Evolutionary conservation across 53 echinoderm and acorn worm species (phyloP).

Genomic region (Glandiceps talaboti): DNA sequence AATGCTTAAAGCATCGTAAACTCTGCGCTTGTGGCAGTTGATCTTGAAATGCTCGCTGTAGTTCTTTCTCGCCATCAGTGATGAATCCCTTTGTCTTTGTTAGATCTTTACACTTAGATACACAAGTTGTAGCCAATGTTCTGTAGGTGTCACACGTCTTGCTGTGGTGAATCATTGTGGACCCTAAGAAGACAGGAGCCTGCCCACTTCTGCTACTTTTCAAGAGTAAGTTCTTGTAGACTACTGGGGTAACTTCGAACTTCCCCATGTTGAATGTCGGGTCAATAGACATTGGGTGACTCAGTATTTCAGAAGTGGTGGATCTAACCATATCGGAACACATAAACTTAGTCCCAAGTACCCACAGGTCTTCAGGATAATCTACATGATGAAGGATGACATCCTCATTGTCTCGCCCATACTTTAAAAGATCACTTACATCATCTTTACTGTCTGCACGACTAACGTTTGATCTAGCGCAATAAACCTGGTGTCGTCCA

Average conservation of each 20-base stretch:
- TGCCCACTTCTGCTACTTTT: not conserved
- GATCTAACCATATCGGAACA: slow-evolving; percentile 2
- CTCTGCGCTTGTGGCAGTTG: too few relatives aligned
- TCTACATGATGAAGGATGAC: not conserved
- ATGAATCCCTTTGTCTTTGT: not conserved
- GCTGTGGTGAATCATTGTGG: not conserved
- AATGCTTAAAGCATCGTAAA: too few relatives aligned
- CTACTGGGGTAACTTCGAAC: slow-evolving; percentile 12
- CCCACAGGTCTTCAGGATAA: slow-evolving; percentile 4
- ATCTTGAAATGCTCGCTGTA: too few relatives aligned
- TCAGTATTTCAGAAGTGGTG: slow-evolving; percentile 6
- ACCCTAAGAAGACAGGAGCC: not conserved
- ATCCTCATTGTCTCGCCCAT: not conserved
- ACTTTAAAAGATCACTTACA: not conserved
- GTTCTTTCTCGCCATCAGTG: too few relatives aligned
- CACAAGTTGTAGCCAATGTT: slow-evolving; percentile 2
- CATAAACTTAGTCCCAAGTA: slow-evolving; percentile 13
- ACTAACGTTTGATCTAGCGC: too few relatives aligned
- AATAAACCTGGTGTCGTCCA: not conserved
- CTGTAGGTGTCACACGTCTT: slow-evolving; percentile 1
- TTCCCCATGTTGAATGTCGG: slow-evolving; percentile 13
- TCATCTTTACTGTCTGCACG: not conserved
- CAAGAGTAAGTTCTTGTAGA: not conserved
- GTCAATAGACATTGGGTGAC: not conserved
- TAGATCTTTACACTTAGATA: not conserved